Base-by-base conservation (phyloP, 2,888 invertebrate genomes). In the Trichopria drosophilae region DNA sequence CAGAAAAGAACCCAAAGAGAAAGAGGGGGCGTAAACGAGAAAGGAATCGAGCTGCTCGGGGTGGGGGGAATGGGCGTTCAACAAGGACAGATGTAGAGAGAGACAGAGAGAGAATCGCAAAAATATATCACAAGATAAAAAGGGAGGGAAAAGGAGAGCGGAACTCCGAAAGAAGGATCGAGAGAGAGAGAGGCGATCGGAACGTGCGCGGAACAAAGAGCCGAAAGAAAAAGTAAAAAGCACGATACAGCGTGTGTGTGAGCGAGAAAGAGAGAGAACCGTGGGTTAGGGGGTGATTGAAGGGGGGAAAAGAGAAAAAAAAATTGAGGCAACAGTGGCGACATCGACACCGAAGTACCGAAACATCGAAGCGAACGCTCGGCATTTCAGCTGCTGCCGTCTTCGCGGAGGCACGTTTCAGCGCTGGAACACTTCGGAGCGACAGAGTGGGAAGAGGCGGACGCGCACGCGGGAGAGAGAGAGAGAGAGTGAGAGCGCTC, bases 321-420 rank as follows among this genome's bases (percentile, higher is more conserved):
- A 10, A 13, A 9, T 13, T 7, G 32, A 6, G 12, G 15, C 32
- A 12, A 9, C 6, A 32, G 12, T 12, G 12, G 32, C n/a, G 32
- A 6, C 12, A 12, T 10, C 6, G 32, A 6, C 32, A 12, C n/a
- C 12, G 12, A 10, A 9, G 12, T 7, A 6, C 32, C 9, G 6
- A 32, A 12, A 7, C 12, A 32, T 6, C n/a, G 6, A 7, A 10
- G 15, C 12, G 6, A 6, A 10, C 12, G 6, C 32, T 35, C 55
- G 53, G 51, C 57, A 57, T 49, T 51, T 54, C 41, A 45, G 49
- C 57, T 51, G 54, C 51, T 36, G n/a, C 26, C 26, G 51, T 54
- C 54, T 54, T 28, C 18, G 51, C 54, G 53, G 39, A 49, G 44
- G 43, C 46, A 51, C 43, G 41, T 48, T 51, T 31, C 19, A 19